A percentile compares a stretch with the other conserved stretches of the same genome.
These are phyloP conservation scores for Panopea generosa DNA, from an alignment of 2,888 invertebrate genomes.

Conservation along the genomic window DNA sequence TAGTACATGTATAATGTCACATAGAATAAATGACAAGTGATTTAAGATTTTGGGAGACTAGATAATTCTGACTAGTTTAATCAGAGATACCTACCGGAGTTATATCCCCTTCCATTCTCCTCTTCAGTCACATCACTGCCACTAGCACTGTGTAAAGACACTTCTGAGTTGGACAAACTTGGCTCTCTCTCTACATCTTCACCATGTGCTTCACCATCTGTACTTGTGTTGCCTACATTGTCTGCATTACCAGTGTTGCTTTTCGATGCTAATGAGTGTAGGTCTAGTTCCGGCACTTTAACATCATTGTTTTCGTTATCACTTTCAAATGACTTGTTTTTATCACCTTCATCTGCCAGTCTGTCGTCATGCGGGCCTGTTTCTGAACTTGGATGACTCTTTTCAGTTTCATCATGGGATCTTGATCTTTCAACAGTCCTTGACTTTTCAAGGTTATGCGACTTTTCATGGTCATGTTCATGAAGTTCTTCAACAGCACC, in stretches of 20 bases:
- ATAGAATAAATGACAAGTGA: too few species aligned
- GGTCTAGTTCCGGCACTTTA: conserved; percentile 44
- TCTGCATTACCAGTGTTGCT: not conserved
- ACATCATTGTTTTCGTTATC: conserved; percentile 14
- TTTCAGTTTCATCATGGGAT: not conserved
- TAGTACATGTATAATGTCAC: too few species aligned
- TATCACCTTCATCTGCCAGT: not conserved
- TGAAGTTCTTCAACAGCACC: conserved; percentile 27
- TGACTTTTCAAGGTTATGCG: too few species aligned
- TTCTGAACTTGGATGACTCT: not conserved
- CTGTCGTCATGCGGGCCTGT: not conserved
- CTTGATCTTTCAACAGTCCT: too few species aligned
- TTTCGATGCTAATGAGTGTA: conserved; percentile 38
- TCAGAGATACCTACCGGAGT: too few species aligned
- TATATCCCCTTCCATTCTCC: conserved; percentile 47
- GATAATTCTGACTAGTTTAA: too few species aligned
- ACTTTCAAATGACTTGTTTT: conserved; percentile 17
- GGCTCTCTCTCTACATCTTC: conserved; percentile 16
- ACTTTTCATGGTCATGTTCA: conserved; percentile 9
- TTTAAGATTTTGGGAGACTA: too few species aligned
- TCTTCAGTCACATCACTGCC: conserved; percentile 67
- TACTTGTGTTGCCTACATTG: not conserved
- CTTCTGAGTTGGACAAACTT: conserved; percentile 61
- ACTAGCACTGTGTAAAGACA: conserved; percentile 61
- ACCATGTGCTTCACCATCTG: not conserved